Percentiles rank a stretch among this genome's conserved stretches.
Conservation (phyloP, 64 coral and sea anemone genomes). For the Cladopsammia gracilis region DNA sequence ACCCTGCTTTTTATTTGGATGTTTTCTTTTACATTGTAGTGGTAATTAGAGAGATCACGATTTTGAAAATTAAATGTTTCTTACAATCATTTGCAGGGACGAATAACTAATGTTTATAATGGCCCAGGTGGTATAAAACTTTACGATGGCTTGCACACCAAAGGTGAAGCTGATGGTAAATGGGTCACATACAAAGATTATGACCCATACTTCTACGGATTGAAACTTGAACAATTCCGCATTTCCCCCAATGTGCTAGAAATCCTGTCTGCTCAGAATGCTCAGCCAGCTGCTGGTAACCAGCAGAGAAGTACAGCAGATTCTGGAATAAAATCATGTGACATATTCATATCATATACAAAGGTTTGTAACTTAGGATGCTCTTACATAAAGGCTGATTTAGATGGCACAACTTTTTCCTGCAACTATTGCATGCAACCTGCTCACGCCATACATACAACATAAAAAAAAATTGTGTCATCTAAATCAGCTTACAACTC, state of each 20-base stretch:
- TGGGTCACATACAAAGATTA: conserved; percentile 85
- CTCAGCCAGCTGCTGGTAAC: conserved; percentile 48
- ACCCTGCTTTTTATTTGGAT: no score
- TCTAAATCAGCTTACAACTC: no score
- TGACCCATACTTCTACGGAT: conserved; percentile 21
- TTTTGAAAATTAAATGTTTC: neutral
- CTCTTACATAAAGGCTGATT: no score
- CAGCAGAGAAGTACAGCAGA: neutral
- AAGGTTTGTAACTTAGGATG: conserved; percentile 62
- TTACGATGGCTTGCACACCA: conserved; percentile 84
- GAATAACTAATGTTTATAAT: conserved; percentile 69
- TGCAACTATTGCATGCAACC: no score
- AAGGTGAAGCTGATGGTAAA: conserved; percentile 59
- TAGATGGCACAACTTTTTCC: no score
- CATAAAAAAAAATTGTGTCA: no score
- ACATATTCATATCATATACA: conserved; percentile 85
- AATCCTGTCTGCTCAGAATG: conserved; percentile 64
- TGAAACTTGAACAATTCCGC: conserved; percentile 72
- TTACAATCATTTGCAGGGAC: conserved; percentile 9
- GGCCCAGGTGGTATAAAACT: conserved; percentile 54
- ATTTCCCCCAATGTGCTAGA: conserved; percentile 91
- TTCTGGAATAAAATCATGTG: conserved; percentile 55
- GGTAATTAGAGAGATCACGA: no score
- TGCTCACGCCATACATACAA: no score
- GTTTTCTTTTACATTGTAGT: no score